Evolutionary conservation across 1,140 invertebrate genomes (phyloP).

Genomic region (Drosophila mayri): DNA sequence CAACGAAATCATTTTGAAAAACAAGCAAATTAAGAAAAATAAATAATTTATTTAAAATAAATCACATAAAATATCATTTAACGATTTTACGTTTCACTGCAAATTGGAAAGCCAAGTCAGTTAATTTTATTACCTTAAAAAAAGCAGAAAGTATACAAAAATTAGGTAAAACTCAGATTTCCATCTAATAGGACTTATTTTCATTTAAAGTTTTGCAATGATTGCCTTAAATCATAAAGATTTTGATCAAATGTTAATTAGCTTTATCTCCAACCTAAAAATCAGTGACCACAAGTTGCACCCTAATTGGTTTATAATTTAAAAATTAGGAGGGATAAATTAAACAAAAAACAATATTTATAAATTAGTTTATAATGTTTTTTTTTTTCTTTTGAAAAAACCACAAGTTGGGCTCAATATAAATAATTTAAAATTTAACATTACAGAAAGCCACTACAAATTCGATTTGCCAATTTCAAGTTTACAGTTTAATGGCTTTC

Average conservation of each 20-base stretch:
- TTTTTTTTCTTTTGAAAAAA: not conserved
- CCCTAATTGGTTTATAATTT: not conserved
- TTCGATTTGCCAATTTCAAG: not conserved
- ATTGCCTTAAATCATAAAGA: constrained; percentile 9
- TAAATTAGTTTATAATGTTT: not conserved
- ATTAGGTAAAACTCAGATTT: not conserved
- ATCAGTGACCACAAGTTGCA: constrained; percentile 1
- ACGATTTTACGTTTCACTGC: not conserved
- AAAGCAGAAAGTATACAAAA: too few relatives aligned
- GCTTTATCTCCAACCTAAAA: constrained; percentile 7
- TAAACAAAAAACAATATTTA: not conserved
- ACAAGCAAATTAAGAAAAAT: too few relatives aligned
- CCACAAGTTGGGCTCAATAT: not conserved
- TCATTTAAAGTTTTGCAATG: not conserved
- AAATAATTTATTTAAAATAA: not conserved
- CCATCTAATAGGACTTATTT: constrained; percentile 1
- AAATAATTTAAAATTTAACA: not conserved
- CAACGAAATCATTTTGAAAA: too few relatives aligned
- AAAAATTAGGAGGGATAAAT: not conserved
- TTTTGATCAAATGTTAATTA: not conserved
- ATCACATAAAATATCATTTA: not conserved
- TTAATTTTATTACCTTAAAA: constrained; percentile 1
- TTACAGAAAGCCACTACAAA: not conserved
- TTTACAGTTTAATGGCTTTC: not conserved
- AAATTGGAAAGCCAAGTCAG: not conserved